Conservation (phyloP, 2,113 vertebrate genomes). For the Cromileptes altivelis region DNA sequence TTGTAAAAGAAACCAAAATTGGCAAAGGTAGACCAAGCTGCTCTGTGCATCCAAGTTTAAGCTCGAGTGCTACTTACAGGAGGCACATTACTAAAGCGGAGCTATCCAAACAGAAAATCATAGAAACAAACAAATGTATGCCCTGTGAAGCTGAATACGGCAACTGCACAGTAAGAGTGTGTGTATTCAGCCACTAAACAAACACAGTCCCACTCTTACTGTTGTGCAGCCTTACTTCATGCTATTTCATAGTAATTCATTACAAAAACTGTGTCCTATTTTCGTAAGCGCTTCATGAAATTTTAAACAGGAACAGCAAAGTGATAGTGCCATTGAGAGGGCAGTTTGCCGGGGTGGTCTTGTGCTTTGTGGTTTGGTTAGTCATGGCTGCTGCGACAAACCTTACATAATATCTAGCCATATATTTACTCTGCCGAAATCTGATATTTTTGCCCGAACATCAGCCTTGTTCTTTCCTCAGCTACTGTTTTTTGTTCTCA, state of each 20-base stretch:
- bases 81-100: slow-evolving; percentile 12
- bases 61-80: slow-evolving; percentile 11
- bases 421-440: slow-evolving; percentile 10
- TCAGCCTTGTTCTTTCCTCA: neutral
- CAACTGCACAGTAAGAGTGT: neutral
- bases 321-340: slow-evolving; percentile 39
- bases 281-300: slow-evolving; percentile 46
- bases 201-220: slow-evolving; percentile 21
- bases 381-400: slow-evolving; percentile 30
- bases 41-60: slow-evolving; percentile 32
- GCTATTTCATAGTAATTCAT: slow-evolving; percentile 41
- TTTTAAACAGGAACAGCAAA: slow-evolving; percentile 54
- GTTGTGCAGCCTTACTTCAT: slow-evolving; percentile 26
- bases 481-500: neutral
- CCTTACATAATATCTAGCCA: slow-evolving; percentile 18
- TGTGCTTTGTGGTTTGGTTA: slow-evolving; percentile 20
- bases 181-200: slow-evolving; percentile 38
- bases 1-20: slow-evolving; percentile 5
- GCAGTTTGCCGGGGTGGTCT: slow-evolving; percentile 40
- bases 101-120: slow-evolving; percentile 42
- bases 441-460: neutral
- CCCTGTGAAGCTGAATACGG: slow-evolving; percentile 17
- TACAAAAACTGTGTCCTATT: slow-evolving; percentile 49
- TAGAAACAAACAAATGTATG: slow-evolving; percentile 36
- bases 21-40: slow-evolving; percentile 10